phyloP scores from a whole-genome alignment of 2,113 vertebrate genomes.

The Capra hircus region DNA sequence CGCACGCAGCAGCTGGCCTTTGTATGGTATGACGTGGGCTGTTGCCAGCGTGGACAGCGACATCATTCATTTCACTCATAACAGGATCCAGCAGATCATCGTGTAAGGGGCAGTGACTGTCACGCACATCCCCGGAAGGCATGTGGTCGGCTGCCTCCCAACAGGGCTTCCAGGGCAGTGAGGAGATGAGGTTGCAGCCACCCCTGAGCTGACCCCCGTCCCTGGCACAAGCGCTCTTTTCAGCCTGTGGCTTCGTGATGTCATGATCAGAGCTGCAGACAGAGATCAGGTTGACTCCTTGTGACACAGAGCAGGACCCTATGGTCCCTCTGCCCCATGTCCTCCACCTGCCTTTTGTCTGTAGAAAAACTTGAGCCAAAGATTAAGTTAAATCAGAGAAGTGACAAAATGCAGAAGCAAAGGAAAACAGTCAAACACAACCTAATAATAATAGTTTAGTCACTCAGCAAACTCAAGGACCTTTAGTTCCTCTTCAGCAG shows the following conservation, averaged over 20 bases:
- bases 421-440: not conserved
- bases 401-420: not conserved
- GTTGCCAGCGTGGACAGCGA: constrained; percentile 20
- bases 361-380: not conserved
- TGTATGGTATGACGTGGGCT: not conserved
- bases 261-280: not conserved
- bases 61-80: constrained; percentile 54
- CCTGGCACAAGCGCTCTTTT: not conserved
- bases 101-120: constrained; percentile 17
- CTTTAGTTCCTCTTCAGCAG: not conserved
- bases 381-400: not conserved
- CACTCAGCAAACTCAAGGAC: not conserved
- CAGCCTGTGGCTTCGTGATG: not conserved
- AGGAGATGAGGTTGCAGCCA: not conserved
- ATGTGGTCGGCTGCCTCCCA: not conserved
- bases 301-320: not conserved
- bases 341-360: not conserved
- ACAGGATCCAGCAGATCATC: not conserved
- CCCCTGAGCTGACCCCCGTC: not conserved
- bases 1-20: not conserved
- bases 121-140: not conserved
- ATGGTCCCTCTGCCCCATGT: not conserved
- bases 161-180: not conserved
- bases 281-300: not conserved
- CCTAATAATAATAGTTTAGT: not conserved